A percentile compares a stretch with the other conserved stretches of the same genome.
These are phyloP conservation scores for Micropterix aruncella DNA, from an alignment of 2,888 invertebrate genomes.

Conservation along the genomic window DNA sequence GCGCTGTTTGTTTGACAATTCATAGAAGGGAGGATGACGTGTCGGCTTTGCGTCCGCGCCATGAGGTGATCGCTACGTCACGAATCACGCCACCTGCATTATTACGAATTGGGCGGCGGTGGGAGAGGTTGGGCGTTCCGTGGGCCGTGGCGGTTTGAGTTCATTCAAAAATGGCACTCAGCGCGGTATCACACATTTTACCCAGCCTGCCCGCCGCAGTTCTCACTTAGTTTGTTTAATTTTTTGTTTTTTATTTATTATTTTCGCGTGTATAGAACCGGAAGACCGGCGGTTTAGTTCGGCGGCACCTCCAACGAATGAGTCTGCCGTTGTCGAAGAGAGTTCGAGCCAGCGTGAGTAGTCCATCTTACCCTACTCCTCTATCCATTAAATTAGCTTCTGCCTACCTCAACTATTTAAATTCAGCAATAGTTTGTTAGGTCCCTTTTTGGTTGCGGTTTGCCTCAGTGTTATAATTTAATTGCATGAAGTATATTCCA, in stretches of 20 bases:
- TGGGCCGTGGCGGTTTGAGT: constrained; percentile 1
- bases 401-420: too few relatives aligned
- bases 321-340: constrained; percentile 7
- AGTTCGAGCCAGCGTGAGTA: constrained; percentile 12
- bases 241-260: constrained; percentile 8
- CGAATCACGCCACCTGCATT: not conserved
- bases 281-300: constrained; percentile 7
- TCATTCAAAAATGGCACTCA: constrained; percentile 7
- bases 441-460: constrained; percentile 5
- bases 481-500: not conserved
- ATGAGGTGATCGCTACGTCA: not conserved
- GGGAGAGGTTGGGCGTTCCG: not conserved
- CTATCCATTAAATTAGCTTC: not conserved
- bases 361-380: constrained; percentile 5
- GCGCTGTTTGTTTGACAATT: not conserved
- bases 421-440: not conserved
- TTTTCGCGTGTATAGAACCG: constrained; percentile 9
- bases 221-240: constrained; percentile 7
- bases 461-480: constrained; percentile 2
- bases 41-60: too few relatives aligned
- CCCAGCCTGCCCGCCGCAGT: too few relatives aligned
- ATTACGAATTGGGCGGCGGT: not conserved
- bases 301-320: constrained; percentile 7
- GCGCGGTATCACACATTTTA: constrained; percentile 8
- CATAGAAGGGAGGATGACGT: not conserved